Evolutionary conservation across 2,113 vertebrate species (phyloP).

Genomic region (Nansenia antarctica): DNA sequence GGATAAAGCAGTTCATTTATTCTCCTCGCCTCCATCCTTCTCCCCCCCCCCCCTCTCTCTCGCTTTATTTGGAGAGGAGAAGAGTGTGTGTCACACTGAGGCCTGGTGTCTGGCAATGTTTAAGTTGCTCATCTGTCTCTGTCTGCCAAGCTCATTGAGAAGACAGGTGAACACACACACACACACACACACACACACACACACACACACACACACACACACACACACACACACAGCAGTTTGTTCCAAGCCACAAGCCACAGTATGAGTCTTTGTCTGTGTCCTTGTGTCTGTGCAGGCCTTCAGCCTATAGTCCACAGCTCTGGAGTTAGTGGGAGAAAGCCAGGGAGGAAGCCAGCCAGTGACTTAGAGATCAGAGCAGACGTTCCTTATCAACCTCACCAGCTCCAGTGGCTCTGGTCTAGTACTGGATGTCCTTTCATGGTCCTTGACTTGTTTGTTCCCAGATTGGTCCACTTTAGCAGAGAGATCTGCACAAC

Average conservation of each 20-base stretch:
- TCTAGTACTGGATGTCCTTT: conserved; percentile 26
- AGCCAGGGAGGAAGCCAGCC: conserved; percentile 62
- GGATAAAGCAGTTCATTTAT: conserved; percentile 48
- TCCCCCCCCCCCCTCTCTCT: conserved; percentile 8
- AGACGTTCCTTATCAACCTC: conserved; percentile 55
- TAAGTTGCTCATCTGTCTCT: conserved; percentile 57
- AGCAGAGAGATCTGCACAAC: conserved; percentile 29
- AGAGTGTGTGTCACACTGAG: conserved; percentile 52
- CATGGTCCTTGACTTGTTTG: conserved; percentile 47
- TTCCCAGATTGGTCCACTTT: conserved; percentile 41
- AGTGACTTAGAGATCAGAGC: conserved; percentile 63
- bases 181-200: conserved; percentile 1
- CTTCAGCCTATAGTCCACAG: conserved; percentile 59
- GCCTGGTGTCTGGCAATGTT: conserved; percentile 70
- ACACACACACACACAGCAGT: conserved; percentile 54
- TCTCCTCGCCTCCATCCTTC: conserved; percentile 29
- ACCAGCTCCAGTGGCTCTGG: conserved; percentile 31
- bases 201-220: conserved; percentile 12
- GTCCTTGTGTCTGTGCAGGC: conserved; percentile 66
- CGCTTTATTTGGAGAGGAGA: conserved; percentile 28
- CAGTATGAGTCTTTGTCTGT: conserved; percentile 55
- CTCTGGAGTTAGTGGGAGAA: conserved; percentile 60
- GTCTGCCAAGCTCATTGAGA: conserved; percentile 70
- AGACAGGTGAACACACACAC: conserved; percentile 64
- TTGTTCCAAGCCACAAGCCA: conserved; percentile 42